Conservation (phyloP, 2,797 vertebrate species). For the Anomalospiza imberbis region DNA sequence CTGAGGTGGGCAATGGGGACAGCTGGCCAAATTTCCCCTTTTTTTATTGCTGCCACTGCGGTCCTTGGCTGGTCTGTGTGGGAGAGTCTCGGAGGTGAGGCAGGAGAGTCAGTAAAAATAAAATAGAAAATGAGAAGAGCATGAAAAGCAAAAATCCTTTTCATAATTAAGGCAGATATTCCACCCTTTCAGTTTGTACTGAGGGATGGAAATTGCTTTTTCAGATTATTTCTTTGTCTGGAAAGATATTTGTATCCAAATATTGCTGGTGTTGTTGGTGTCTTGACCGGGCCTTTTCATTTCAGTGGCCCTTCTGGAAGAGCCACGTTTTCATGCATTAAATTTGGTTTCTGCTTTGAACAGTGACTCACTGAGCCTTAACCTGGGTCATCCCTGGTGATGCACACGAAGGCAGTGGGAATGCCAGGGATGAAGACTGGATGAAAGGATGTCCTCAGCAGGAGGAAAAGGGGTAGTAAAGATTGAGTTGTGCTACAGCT, state of each 20-base stretch:
- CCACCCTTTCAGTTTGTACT: neutral
- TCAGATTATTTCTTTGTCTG: neutral
- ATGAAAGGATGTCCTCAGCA: neutral
- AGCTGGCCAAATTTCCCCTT: slow-evolving; percentile 35
- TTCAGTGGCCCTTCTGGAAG: neutral
- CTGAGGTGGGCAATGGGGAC: neutral
- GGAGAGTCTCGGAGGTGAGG: neutral
- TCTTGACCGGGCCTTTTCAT: neutral
- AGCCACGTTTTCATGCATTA: neutral
- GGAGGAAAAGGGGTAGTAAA: neutral
- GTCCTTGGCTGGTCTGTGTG: neutral
- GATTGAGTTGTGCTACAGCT: neutral
- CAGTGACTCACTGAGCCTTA: neutral
- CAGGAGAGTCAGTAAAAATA: neutral
- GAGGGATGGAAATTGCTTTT: neutral
- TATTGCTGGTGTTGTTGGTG: neutral
- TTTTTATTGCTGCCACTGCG: slow-evolving; percentile 38
- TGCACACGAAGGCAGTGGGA: neutral
- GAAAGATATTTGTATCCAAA: neutral
- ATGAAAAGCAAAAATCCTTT: neutral
- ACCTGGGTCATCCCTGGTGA: neutral
- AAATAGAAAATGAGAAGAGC: neutral
- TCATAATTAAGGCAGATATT: neutral
- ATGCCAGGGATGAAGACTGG: neutral
- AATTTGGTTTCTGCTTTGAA: slow-evolving; percentile 19